phyloP scores from a whole-genome alignment of 2,113 vertebrate species.

The Prietella phreatophila region DNA sequence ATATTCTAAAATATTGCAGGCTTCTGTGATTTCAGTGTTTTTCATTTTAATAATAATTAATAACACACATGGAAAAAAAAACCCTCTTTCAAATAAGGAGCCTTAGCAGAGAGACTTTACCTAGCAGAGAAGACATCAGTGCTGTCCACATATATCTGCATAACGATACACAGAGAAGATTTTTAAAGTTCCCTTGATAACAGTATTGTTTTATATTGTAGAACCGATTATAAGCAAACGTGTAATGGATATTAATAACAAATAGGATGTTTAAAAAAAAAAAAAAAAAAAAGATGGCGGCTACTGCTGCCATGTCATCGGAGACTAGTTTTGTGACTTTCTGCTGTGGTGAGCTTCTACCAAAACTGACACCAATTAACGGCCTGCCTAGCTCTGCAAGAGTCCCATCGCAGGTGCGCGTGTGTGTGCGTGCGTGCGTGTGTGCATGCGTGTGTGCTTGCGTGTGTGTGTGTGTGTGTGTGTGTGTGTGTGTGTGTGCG shows the following conservation, averaged over 20 bases:
- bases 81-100: not conserved
- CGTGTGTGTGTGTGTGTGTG: constrained; percentile 48
- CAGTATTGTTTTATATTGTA: not conserved
- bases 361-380: constrained; percentile 55
- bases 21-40: not conserved
- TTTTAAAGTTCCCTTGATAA: not conserved
- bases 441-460: not conserved
- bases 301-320: constrained; percentile 17
- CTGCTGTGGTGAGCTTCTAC: constrained; percentile 25
- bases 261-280: not conserved
- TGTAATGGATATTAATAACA: not conserved
- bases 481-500: constrained; percentile 39
- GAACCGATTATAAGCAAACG: not conserved
- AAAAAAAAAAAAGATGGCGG: not conserved
- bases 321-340: constrained; percentile 34
- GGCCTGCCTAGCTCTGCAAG: constrained; percentile 58
- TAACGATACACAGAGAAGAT: not conserved
- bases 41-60: not conserved
- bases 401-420: constrained; percentile 69
- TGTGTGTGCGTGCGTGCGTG: constrained; percentile 46
- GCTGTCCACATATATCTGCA: not conserved
- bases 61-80: not conserved
- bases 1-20: too few relatives aligned
- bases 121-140: not conserved
- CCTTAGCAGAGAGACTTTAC: not conserved